A percentile compares a stretch with the other conserved stretches of the same genome.
These are phyloP conservation scores for Amblyjoppa fuscipennis DNA, from an alignment of 2,888 invertebrate genomes.

Conservation along the genomic window DNA sequence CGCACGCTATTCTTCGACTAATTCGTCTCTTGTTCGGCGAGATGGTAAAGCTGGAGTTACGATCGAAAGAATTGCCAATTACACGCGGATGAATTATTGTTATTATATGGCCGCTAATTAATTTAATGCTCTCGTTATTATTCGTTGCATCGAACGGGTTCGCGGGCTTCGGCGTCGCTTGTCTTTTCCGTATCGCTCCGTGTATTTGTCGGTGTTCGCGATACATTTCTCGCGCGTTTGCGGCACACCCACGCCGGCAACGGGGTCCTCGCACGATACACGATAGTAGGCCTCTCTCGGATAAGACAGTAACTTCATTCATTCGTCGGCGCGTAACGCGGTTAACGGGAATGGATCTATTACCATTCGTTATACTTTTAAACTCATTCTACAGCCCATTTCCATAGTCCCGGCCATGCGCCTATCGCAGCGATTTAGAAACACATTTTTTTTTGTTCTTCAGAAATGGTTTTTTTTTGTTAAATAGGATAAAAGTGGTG, in stretches of 20 bases:
- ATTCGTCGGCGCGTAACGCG: constrained; percentile 74
- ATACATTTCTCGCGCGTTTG: constrained; percentile 39
- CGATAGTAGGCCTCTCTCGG: constrained; percentile 60
- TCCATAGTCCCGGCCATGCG: constrained; percentile 48
- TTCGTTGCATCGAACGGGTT: constrained; percentile 53
- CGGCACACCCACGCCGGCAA: constrained; percentile 41
- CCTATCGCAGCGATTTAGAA: constrained; percentile 42
- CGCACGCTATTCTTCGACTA: constrained; percentile 20
- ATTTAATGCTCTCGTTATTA: constrained; percentile 58
- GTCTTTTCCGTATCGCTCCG: constrained; percentile 9
- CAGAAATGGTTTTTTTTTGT: neutral
- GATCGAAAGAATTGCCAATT: constrained; percentile 21
- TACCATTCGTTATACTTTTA: constrained; percentile 62
- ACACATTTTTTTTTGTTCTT: constrained; percentile 11
- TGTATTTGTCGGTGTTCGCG: neutral
- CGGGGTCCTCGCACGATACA: constrained; percentile 39
- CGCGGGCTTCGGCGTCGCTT: constrained; percentile 53
- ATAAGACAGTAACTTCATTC: constrained; percentile 77
- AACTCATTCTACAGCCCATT: constrained; percentile 70
- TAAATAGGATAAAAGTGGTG: no score
- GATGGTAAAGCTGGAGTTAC: constrained; percentile 14
- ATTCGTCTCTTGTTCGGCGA: constrained; percentile 36
- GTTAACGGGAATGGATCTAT: constrained; percentile 71
- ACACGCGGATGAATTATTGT: neutral
- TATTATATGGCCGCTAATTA: constrained; percentile 42